Base-by-base conservation (phyloP, 2,797 vertebrate genomes). In the Poliocrania exsul region DNA sequence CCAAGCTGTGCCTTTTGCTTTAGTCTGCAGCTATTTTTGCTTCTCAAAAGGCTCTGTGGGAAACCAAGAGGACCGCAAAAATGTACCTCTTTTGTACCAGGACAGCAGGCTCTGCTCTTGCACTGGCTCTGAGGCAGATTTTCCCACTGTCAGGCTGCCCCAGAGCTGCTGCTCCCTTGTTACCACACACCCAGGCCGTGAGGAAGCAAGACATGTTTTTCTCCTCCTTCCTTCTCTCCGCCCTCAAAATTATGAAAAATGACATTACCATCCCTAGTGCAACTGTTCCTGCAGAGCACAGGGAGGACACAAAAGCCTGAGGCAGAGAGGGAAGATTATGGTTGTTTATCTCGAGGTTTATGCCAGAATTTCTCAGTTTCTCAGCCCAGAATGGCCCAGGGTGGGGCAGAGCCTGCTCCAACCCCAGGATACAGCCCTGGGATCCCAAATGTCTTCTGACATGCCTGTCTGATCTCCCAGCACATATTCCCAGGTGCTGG, bases 181-280 rank as follows among this genome's bases (percentile, higher is more conserved):
- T 37, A n/a, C 6, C 61, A 78, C 79, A 90, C 79, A 69, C 62
- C 47, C 88, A 81, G 54, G 42, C 53, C 56, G 47, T 16, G 40
- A 81, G 72, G 85, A 54, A 95, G 61, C 65, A 92, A 92, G 93
- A 92, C 80, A 89, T 74, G 62, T 61, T 91, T 93, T 92, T 90
- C 91, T 86, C 57, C 81, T 93, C 77, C 42, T 65, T 86, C 81
- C 67, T 88, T 57, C 65, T 83, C 85, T 86, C 87, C 84, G 2
- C 82, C 79, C 65, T 69, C 82, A 29, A 72, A 91, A 88, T 81
- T 19, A 79, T 81, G 90, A 81, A 88, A 72, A 61, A 75, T 54
- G 5, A 81, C 58, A n/a, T 75, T 69, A 37, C 69, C 85, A 74
- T 49, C 40, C 40, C 13, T 25, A 28, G 40, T 89, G 80, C 64